These are phyloP conservation scores for Alauda arvensis DNA, from an alignment of 2,797 vertebrate genomes.

Conservation along the genomic window DNA sequence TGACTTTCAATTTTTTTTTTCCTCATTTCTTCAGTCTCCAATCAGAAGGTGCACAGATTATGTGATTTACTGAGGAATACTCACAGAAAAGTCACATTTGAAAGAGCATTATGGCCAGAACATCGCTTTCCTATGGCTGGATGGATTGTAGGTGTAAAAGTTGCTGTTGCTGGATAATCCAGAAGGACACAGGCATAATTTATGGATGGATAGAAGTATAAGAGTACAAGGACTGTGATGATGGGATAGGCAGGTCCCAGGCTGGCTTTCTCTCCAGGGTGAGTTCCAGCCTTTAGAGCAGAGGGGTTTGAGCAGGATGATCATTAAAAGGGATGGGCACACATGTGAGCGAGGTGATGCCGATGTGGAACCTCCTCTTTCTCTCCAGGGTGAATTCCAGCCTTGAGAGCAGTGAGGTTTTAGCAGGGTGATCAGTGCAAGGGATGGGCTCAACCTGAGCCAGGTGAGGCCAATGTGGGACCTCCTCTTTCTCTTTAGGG, in stretches of 20 bases:
- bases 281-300: background rate
- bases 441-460: too few relatives aligned
- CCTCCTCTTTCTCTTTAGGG: too few relatives aligned
- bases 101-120: background rate
- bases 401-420: too few relatives aligned
- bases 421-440: too few relatives aligned
- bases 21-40: background rate
- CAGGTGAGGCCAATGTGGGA: too few relatives aligned
- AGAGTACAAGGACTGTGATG: background rate
- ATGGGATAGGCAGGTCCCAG: too few relatives aligned
- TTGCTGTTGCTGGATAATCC: background rate
- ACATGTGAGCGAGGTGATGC: too few relatives aligned
- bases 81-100: background rate
- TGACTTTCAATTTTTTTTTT: conserved; percentile 2
- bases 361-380: background rate
- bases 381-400: too few relatives aligned
- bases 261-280: background rate
- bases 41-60: rapidly evolving
- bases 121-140: background rate
- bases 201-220: too few relatives aligned
- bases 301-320: background rate
- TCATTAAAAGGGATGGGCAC: too few relatives aligned
- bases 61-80: background rate
- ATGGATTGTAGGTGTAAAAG: background rate
- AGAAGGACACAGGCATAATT: background rate